Evolutionary conservation across 1,140 invertebrate genomes (phyloP).

Genomic region (Matsumurasca onukii): DNA sequence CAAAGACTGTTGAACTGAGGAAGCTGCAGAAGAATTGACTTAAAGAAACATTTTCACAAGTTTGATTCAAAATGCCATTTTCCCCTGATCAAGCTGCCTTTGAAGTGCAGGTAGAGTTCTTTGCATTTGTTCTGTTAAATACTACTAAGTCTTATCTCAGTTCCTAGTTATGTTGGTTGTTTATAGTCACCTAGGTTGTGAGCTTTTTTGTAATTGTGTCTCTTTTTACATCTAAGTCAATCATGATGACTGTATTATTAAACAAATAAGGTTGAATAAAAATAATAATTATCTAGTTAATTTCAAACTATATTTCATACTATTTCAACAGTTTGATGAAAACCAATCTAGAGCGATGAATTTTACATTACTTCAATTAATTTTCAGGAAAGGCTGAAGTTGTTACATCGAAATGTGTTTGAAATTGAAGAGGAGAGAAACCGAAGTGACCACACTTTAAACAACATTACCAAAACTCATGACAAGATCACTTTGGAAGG

Average conservation of each 20-base stretch:
- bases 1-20: conserved; percentile 32
- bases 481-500: conserved; percentile 71
- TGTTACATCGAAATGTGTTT: conserved; percentile 71
- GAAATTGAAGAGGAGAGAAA: conserved; percentile 78
- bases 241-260: too few relatives aligned
- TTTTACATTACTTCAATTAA: too few relatives aligned
- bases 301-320: too few relatives aligned
- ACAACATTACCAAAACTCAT: conserved; percentile 75
- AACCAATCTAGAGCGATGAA: too few relatives aligned
- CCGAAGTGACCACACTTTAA: conserved; percentile 75
- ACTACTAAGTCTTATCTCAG: conserved; percentile 30
- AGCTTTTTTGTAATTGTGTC: too few relatives aligned
- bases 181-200: too few relatives aligned
- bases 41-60: neutral
- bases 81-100: conserved; percentile 73
- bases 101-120: conserved; percentile 62
- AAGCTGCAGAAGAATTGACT: neutral
- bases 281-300: neutral
- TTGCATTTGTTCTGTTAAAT: neutral
- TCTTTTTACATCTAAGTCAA: too few relatives aligned
- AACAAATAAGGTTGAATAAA: neutral
- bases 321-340: too few relatives aligned
- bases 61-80: conserved; percentile 62
- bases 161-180: neutral
- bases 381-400: conserved; percentile 78